Base-by-base conservation (phyloP, 2,797 vertebrate genomes). In the Macropus fuliginosus region DNA sequence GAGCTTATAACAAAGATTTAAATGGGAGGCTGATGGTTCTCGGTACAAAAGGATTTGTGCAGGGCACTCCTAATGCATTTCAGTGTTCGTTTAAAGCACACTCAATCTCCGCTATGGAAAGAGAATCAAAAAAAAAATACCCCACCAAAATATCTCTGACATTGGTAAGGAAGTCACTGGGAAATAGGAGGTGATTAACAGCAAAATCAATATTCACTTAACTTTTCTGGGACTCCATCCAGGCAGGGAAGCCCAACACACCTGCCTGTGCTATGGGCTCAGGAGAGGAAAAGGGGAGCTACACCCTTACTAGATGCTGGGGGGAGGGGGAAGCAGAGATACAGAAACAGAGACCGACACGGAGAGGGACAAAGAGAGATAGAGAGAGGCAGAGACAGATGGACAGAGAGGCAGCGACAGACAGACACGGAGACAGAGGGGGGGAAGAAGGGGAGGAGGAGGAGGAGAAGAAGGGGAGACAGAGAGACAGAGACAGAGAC, bases 391-490 rank as follows among this genome's bases (percentile, higher is more conserved):
- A 52, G 5, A 52, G 50, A 52, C 0, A 62, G 4, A 34, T 12
- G 34, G 3, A 66, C 12, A 34, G 46, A n/a, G 13, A n/a, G 34
- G 14, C 1, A 89, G 40, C 24, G 3, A 29, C 9, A 31, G 1
- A 31, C n/a, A 46, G 14, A 46, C 40, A 13, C 4, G 3, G 40
- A 90, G 27, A 50, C 0, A 11, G 31, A 59, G 9, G 31, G 9
- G 6, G 6, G 27, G 0, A 59, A 0, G 31, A 4, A 89, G 1
- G 46, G 24, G 5, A 0, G 31, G 16, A 89, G 4, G 46, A 8
- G 18, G 0, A 46, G n/a, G 0, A 6, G 6, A 0, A 29, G 16
- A 46, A 0, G 46, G 21, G 16, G 0, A 87, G n/a, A 50, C 0
- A 50, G 14, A 87, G 2, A 87, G 4, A 87, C 8, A 50, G 14